Conservation (phyloP, 2,113 vertebrate species). For the Mastomys coucha region DNA sequence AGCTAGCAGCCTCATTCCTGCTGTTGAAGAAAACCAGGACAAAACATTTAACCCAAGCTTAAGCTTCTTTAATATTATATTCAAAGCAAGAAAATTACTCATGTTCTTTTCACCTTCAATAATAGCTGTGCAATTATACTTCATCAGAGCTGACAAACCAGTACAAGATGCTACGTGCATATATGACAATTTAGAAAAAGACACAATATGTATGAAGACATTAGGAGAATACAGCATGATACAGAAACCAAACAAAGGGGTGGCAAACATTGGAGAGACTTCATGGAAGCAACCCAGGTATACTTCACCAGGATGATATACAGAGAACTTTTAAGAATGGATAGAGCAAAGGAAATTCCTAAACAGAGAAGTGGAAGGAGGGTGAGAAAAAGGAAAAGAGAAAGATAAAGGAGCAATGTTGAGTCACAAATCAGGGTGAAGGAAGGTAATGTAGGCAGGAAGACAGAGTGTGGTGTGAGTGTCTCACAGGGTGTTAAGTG, state of each 20-base stretch:
- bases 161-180: not conserved
- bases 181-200: not conserved
- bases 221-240: not conserved
- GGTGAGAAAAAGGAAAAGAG: not conserved
- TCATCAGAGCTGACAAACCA: not conserved
- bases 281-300: not conserved
- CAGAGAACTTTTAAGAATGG: not conserved
- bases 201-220: not conserved
- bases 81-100: not conserved
- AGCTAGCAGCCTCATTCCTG: not conserved
- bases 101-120: not conserved
- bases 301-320: too few relatives aligned
- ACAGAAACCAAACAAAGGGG: not conserved
- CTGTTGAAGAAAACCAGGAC: not conserved
- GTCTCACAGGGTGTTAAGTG: too few relatives aligned
- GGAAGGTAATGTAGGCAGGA: not conserved
- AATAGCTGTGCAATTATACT: not conserved
- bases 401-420: not conserved
- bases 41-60: not conserved
- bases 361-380: not conserved
- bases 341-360: not conserved
- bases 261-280: not conserved
- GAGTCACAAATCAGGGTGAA: not conserved
- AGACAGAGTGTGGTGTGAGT: rapidly evolving
- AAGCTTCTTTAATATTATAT: not conserved